phyloP scores from a whole-genome alignment of 2,888 invertebrate genomes.

The Calameuta filiformis region DNA sequence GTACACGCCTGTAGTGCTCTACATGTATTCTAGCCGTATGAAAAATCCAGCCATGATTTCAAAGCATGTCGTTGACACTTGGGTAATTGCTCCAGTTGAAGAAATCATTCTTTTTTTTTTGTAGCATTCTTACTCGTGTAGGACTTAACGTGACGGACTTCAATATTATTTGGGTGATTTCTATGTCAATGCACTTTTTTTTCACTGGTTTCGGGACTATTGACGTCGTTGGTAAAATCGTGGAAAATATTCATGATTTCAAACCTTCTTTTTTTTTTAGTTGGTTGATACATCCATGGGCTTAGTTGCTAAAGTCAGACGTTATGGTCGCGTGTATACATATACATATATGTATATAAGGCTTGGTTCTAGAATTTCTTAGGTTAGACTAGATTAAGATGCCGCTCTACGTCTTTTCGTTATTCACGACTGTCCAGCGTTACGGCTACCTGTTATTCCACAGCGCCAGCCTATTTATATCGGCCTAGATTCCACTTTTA shows the following conservation, averaged over 20 bases:
- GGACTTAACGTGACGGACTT: not conserved
- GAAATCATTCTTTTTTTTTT: not conserved
- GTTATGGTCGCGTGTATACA: not conserved
- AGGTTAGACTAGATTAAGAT: not conserved
- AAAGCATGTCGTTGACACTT: not conserved
- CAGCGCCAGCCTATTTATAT: conserved; percentile 64
- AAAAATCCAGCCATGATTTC: not conserved
- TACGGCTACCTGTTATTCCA: conserved; percentile 64
- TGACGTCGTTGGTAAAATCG: not conserved
- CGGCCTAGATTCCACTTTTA: conserved; percentile 65
- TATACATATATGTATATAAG: not conserved
- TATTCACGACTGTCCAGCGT: conserved; percentile 24
- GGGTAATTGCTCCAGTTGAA: not conserved
- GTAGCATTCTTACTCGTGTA: not conserved
- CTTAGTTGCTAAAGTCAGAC: not conserved
- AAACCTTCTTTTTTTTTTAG: not conserved
- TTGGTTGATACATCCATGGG: not conserved
- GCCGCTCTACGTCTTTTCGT: not conserved
- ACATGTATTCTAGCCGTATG: not conserved
- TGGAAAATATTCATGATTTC: not conserved
- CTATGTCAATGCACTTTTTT: not conserved
- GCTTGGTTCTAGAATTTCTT: not conserved
- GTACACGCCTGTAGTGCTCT: not conserved
- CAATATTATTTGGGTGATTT: not conserved
- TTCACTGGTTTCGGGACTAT: not conserved